Percentiles rank a stretch among this genome's conserved stretches.
phyloP scores from a whole-genome alignment of 2,113 vertebrate genomes.

The Ochotona princeps region DNA sequence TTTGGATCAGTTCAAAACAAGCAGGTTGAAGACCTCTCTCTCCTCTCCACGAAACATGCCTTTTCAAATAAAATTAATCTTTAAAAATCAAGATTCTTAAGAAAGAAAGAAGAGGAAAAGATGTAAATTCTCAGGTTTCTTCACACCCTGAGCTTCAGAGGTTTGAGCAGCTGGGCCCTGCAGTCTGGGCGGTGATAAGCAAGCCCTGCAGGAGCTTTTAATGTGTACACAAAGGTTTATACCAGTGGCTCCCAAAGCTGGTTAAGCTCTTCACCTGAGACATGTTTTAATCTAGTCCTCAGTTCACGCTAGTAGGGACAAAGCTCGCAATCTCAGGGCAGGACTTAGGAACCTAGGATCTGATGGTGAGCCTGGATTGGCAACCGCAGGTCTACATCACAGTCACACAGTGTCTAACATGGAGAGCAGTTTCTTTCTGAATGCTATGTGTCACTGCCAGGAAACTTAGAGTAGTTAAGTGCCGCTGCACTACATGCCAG shows the following conservation, averaged over 20 bases:
- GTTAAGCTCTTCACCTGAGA: not conserved
- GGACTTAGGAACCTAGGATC: not conserved
- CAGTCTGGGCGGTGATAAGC: not conserved
- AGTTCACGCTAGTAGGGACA: not conserved
- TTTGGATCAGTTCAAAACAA: too few relatives aligned
- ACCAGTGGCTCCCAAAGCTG: not conserved
- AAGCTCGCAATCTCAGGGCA: not conserved
- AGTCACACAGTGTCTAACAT: not conserved
- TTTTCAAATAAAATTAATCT: too few relatives aligned
- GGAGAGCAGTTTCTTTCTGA: not conserved
- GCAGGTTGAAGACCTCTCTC: too few relatives aligned
- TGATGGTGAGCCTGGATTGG: not conserved
- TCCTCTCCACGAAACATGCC: too few relatives aligned
- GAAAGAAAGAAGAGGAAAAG: too few relatives aligned
- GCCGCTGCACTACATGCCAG: not conserved
- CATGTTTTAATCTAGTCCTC: not conserved
- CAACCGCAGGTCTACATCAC: not conserved
- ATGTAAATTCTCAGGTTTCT: not conserved
- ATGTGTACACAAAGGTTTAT: not conserved
- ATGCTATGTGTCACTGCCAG: not conserved
- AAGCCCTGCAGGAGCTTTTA: not conserved
- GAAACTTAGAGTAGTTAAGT: not conserved
- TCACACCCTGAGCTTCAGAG: not conserved
- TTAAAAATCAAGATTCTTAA: too few relatives aligned
- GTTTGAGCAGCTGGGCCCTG: not conserved